Percentiles rank a stretch among this genome's conserved stretches.
Evolutionary conservation across 2,113 vertebrate species (phyloP).

Genomic region (Ciconia boyciana): DNA sequence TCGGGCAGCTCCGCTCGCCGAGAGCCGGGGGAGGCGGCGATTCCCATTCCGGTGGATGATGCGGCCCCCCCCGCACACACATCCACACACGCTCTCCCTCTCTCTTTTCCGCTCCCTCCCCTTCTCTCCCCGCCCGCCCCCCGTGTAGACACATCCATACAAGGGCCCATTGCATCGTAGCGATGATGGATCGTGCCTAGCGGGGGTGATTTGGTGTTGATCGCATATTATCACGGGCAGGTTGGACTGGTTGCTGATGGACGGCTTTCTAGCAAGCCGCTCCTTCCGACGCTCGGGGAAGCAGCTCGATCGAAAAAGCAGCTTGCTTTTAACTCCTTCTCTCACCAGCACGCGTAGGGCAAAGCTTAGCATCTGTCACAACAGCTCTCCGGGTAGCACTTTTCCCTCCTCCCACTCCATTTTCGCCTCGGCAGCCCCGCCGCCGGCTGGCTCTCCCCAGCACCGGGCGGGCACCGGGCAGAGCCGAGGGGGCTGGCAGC

Average conservation of each 20-base stretch:
- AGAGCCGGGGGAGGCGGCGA: not conserved
- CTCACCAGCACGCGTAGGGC: constrained; percentile 23
- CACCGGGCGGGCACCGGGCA: not conserved
- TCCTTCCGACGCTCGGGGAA: constrained; percentile 59
- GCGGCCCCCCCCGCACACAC: not conserved
- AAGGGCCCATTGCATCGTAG: constrained; percentile 68
- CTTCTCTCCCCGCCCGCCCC: constrained; percentile 6
- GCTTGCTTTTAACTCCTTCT: constrained; percentile 60
- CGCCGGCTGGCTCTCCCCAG: not conserved
- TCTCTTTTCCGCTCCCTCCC: constrained; percentile 13
- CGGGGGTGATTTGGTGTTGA: constrained; percentile 83
- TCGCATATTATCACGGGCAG: constrained; percentile 84
- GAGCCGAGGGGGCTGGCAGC: not conserved
- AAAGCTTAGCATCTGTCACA: constrained; percentile 60
- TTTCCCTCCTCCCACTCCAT: constrained; percentile 30
- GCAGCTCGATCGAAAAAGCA: constrained; percentile 40
- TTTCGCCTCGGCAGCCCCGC: not conserved
- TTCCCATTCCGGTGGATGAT: constrained; percentile 7
- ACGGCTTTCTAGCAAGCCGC: constrained; percentile 78
- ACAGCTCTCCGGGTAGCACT: constrained; percentile 44
- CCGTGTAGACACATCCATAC: constrained; percentile 65
- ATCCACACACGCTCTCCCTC: not conserved
- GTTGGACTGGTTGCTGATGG: constrained; percentile 80
- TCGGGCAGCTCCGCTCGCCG: not conserved
- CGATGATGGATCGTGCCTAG: constrained; percentile 81